Evolutionary conservation across 2,113 vertebrate genomes (phyloP).

Genomic region (Melozone crissalis): DNA sequence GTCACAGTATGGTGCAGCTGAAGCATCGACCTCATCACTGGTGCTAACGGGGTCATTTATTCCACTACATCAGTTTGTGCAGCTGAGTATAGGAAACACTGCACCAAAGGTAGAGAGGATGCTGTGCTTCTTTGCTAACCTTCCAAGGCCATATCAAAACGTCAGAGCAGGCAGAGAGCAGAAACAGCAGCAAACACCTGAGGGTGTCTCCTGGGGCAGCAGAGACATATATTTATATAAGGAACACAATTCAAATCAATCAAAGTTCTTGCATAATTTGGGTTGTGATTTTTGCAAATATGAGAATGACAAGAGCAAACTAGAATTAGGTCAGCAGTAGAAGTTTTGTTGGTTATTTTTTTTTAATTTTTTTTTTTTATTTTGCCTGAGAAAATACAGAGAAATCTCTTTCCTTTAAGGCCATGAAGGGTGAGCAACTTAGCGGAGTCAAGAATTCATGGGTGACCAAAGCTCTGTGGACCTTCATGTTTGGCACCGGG

Average conservation of each 20-base stretch:
- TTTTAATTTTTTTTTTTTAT: not conserved
- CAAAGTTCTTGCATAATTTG: not conserved
- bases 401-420: not conserved
- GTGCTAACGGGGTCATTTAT: slow-evolving; percentile 21
- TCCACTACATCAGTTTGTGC: slow-evolving; percentile 14
- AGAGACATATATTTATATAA: not conserved
- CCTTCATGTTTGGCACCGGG: not conserved
- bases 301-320: not conserved
- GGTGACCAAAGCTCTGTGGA: not conserved
- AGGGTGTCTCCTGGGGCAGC: not conserved
- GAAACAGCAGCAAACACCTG: not conserved
- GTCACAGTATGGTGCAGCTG: not conserved
- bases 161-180: not conserved
- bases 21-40: not conserved
- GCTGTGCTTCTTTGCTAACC: not conserved
- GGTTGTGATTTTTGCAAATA: not conserved
- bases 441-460: not conserved
- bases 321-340: not conserved
- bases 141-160: not conserved
- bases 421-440: not conserved
- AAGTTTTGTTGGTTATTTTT: not conserved
- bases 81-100: not conserved
- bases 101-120: not conserved
- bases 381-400: not conserved
- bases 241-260: not conserved